Percentiles rank a stretch among this genome's conserved stretches.
Conservation (phyloP, 1,140 invertebrate species). For the Gryllus bimaculatus region DNA sequence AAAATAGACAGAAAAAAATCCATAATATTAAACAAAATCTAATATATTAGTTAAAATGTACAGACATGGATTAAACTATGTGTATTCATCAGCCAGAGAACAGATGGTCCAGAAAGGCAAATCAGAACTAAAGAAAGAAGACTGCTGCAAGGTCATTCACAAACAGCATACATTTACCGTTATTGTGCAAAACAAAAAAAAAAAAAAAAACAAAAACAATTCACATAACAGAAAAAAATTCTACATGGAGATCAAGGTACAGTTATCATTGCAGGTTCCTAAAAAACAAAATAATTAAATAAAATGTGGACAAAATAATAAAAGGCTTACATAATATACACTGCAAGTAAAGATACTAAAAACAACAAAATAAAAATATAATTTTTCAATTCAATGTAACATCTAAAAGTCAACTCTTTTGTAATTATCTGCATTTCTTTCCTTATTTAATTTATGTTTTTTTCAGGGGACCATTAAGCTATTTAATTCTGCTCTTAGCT, state of each 20-base stretch:
- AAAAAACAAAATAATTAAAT: not conserved
- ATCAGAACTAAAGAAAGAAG: constrained; percentile 2
- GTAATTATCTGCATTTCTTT: not conserved
- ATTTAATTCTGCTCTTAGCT: not conserved
- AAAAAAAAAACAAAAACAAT: no score
- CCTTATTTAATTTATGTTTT: not conserved
- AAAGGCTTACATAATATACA: not conserved
- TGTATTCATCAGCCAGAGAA: not conserved
- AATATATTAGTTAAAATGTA: not conserved
- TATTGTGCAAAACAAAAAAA: not conserved
- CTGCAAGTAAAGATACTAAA: not conserved
- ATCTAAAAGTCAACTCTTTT: not conserved
- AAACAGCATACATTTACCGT: not conserved
- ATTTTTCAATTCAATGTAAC: not conserved
- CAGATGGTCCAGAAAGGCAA: not conserved
- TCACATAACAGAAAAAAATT: not conserved
- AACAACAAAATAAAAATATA: not conserved
- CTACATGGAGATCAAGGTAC: no score
- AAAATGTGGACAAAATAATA: not conserved
- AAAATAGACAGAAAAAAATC: not conserved
- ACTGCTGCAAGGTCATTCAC: not conserved
- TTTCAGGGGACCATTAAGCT: not conserved
- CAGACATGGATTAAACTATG: not conserved
- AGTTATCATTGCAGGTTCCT: not conserved
- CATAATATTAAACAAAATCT: not conserved